Base-by-base conservation (phyloP, 2,797 vertebrate genomes). In the Oreochromis mossambicus region DNA sequence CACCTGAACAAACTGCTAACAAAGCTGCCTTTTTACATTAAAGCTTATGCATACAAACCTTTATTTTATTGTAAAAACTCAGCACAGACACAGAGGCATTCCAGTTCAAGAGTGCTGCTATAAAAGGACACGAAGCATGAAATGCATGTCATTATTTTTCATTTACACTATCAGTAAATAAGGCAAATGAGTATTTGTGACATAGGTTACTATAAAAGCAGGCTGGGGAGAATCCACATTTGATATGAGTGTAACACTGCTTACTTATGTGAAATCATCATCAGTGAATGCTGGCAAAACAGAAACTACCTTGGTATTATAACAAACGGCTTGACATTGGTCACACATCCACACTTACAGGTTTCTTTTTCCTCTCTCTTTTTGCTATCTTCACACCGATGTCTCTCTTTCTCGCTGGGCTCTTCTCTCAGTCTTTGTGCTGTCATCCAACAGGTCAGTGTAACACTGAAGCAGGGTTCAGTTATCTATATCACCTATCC, bases 191-290 rank as follows among this genome's bases (percentile, higher is more conserved):
- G 29, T 34, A 34, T 61, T 61, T 61, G 29, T 19, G 56, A 19
- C 29, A 61, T 34, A 61, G 24, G 15, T 61, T 61, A 19, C 29
- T 61, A 34, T 19, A 61, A 61, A 61, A 34, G 0, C 56, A 61
- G 56, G 9, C 56, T 61, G 5, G 29, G 15, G 15, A 61, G 29
- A 61, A 61, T 61, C 56, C 56, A 4, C 55, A 58, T 14, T 58
- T 58, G 14, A 61, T 34, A 61, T 34, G 56, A 34, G 29, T 34
- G 56, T 6, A 34, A 34, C 56, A 34, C 56, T 61, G 56, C 56
- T 61, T 58, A 58, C 56, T 32, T 19, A 61, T 61, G 15, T 61
- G 15, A 61, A 61, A 19, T 61, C 56, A 61, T 61, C 56, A 61
- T 61, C 29, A 2, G 5, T 34, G 56, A 61, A 34, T 61, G 29